Base-by-base conservation (phyloP, 2,113 vertebrate genomes). In the Oophaga pumilio region DNA sequence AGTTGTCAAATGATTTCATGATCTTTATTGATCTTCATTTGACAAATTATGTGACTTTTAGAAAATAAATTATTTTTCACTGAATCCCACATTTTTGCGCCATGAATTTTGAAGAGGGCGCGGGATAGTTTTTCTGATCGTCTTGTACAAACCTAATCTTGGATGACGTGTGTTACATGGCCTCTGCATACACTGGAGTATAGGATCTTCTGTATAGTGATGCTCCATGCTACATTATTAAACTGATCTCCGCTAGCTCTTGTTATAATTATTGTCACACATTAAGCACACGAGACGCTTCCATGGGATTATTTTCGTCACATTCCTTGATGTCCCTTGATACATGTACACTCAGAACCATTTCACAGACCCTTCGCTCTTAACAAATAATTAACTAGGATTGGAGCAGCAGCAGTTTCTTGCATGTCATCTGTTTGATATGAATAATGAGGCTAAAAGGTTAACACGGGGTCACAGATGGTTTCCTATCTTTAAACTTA, bases 401-500 rank as follows among this genome's bases (percentile, higher is more conserved):
- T 95, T 95, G 95, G 95, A 96, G 95, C 93, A 90, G 92, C 93
- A 93, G 95, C 95, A 95, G 93, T 94, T 92, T 93, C 93, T 91
- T 92, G 94, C 93, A 90, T 95, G 94, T 94, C 95, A 96, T 94
- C 94, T 92, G 92, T 90, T 94, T 93, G 94, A 96, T 97, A 97
- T 97, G 96, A 98, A 97, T 97, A 96, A 98, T 96, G 96, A 97
- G 95, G 92, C 88, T 53, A 93, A 83, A 92, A 95, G 98, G 97
- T 99, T 96, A 98, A 95, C 95, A 68, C 94, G 74, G 64, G 97
- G 97, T 99, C 98, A 97, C 91, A 91, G 94, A 93, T 92, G 93
- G 93, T 92, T 96, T 94, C 96, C 95, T 94, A 94, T 97, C 95
- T 95, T 95, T 94, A 95, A 94, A 94, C 95, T 97, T 97, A 99